These are phyloP conservation scores for Atta colombica DNA, from an alignment of 1,140 invertebrate genomes.

Conservation along the genomic window DNA sequence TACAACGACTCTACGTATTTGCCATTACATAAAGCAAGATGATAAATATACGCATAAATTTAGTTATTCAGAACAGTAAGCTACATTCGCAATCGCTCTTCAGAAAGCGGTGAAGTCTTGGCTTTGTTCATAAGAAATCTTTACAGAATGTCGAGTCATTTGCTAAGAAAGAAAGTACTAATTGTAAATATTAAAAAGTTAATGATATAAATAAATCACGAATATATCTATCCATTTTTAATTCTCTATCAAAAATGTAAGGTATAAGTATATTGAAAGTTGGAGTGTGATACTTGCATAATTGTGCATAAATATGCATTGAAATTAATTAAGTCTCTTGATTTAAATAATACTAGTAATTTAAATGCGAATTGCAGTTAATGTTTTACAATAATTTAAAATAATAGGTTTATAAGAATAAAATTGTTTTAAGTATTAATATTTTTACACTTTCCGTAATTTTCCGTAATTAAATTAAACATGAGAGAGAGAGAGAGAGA, in stretches of 20 bases:
- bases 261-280: not conserved
- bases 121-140: conserved; percentile 9
- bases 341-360: not conserved
- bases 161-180: not conserved
- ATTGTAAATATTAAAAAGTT: conserved; percentile 25
- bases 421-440: not conserved
- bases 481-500: too few species aligned
- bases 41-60: conserved; percentile 36
- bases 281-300: not conserved
- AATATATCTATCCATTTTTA: not conserved
- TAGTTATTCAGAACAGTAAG: not conserved
- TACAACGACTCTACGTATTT: conserved; percentile 24
- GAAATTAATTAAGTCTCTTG: not conserved
- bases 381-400: not conserved
- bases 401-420: not conserved
- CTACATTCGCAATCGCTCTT: not conserved
- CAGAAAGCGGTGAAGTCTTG: not conserved
- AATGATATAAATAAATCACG: not conserved
- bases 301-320: not conserved
- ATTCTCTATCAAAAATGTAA: not conserved
- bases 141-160: not conserved
- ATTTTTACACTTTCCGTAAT: not conserved
- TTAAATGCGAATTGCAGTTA: not conserved
- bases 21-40: conserved; percentile 1
- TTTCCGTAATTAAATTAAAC: conserved; percentile 13